A percentile compares a stretch with the other conserved stretches of the same genome.
Conservation (phyloP, 2,888 invertebrate species). For the Erynnis tages region DNA sequence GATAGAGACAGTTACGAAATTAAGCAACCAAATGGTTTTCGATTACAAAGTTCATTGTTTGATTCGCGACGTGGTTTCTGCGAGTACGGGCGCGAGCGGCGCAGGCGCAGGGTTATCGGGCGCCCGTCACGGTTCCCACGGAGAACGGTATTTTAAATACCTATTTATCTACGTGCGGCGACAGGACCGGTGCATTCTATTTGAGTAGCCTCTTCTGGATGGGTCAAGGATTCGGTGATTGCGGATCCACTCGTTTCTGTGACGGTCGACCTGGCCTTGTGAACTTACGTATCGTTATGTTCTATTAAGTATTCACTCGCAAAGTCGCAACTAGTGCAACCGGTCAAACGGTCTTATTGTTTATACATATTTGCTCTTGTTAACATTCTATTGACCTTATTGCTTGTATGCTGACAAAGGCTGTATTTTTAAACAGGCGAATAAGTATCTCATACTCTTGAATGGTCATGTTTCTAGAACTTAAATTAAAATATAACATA, state of each 20-base stretch:
- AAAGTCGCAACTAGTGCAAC: conserved; percentile 20
- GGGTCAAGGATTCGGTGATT: conserved; percentile 79
- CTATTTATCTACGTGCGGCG: conserved; percentile 74
- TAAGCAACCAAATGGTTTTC: conserved; percentile 72
- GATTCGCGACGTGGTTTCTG: conserved; percentile 55
- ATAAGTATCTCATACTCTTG: no score
- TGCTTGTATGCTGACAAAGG: conserved; percentile 17
- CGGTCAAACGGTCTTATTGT: conserved; percentile 19
- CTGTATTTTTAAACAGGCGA: conserved; percentile 3
- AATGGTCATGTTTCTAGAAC: no score
- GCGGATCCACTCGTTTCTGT: conserved; percentile 66
- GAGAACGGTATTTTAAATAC: conserved; percentile 78
- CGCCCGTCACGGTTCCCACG: conserved; percentile 78
- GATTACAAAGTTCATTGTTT: conserved; percentile 73
- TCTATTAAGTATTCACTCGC: conserved; percentile 59
- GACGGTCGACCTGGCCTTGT: conserved; percentile 69
- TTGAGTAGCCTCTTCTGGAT: conserved; percentile 79
- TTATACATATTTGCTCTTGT: conserved; percentile 19
- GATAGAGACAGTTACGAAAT: conserved; percentile 73
- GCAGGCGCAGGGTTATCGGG: conserved; percentile 54
- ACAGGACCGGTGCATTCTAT: conserved; percentile 74
- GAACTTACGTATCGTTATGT: conserved; percentile 61
- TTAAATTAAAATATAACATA: no score
- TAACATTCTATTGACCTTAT: conserved; percentile 26
- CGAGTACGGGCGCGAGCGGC: conserved; percentile 39